phyloP scores from a whole-genome alignment of 2,113 vertebrate species.

The Corythaeola cristata region DNA sequence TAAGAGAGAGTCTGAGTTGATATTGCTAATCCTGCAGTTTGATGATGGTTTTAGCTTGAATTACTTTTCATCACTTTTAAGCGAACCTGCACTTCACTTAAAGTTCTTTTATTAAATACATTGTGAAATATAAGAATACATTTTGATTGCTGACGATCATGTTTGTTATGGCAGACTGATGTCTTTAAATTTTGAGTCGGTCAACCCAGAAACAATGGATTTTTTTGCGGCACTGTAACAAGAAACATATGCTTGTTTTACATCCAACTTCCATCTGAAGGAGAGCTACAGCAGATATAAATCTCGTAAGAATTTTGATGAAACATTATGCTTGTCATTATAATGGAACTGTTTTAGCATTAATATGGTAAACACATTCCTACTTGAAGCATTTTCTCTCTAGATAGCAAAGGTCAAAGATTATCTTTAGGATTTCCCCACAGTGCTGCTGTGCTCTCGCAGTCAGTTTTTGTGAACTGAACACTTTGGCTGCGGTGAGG shows the following conservation, averaged over 20 bases:
- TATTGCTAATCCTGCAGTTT: not conserved
- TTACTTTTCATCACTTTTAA: not conserved
- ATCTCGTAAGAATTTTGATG: not conserved
- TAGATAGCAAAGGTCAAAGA: not conserved
- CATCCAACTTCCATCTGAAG: slow-evolving; percentile 21
- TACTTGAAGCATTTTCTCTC: not conserved
- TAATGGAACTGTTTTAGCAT: not conserved
- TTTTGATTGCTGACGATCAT: slow-evolving; percentile 13
- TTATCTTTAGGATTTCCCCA: not conserved
- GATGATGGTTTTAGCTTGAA: not conserved
- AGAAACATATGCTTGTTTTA: slow-evolving; percentile 62
- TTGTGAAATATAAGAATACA: not conserved
- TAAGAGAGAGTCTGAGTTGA: not conserved
- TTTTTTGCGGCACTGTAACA: slow-evolving; percentile 35
- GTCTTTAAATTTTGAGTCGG: slow-evolving; percentile 28
- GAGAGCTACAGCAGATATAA: slow-evolving; percentile 23
- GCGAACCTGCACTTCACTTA: not conserved
- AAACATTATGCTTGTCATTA: slow-evolving; percentile 3
- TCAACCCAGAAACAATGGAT: slow-evolving; percentile 31
- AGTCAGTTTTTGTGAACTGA: rapidly evolving
- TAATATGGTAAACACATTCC: slow-evolving; percentile 15
- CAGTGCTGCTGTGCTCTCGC: not conserved
- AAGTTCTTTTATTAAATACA: not conserved
- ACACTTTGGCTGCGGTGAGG: not conserved
- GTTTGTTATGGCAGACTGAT: slow-evolving; percentile 30